These are phyloP conservation scores for Opisthocomus hoazin DNA, from an alignment of 2,113 vertebrate species.

Conservation along the genomic window DNA sequence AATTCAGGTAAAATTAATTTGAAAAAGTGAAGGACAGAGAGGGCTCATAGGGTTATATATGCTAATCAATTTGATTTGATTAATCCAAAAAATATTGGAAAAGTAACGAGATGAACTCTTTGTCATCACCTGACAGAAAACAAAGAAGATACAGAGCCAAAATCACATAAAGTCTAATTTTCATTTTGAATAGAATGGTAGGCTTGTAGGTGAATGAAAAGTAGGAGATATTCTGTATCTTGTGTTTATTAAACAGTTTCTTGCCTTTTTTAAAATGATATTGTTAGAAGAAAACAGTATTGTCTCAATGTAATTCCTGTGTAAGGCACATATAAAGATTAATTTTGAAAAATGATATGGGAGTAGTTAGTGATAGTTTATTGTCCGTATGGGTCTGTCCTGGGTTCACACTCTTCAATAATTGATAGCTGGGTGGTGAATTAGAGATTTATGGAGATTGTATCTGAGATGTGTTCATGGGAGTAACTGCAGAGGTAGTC, in stretches of 20 bases:
- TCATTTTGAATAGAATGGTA: background rate
- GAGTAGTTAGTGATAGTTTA: background rate
- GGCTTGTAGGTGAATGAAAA: background rate
- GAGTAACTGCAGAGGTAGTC: background rate
- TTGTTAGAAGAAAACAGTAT: background rate
- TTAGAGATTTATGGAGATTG: background rate
- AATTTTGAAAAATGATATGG: background rate
- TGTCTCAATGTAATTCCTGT: background rate
- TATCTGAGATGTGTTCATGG: background rate
- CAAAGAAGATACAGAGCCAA: background rate
- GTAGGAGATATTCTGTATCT: background rate
- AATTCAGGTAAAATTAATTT: background rate
- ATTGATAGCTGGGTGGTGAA: background rate
- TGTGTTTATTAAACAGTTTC: background rate
- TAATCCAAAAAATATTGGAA: background rate
- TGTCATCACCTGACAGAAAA: background rate
- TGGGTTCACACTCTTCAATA: background rate
- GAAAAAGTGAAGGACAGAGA: background rate
- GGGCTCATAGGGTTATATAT: background rate
- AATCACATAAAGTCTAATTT: background rate
- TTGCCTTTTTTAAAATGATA: background rate
- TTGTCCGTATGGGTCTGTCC: background rate
- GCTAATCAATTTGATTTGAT: background rate
- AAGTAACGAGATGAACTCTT: background rate
- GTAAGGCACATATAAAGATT: background rate